Conservation (phyloP, 2,888 invertebrate genomes). For the Gastracanthus pulcherrimus region DNA sequence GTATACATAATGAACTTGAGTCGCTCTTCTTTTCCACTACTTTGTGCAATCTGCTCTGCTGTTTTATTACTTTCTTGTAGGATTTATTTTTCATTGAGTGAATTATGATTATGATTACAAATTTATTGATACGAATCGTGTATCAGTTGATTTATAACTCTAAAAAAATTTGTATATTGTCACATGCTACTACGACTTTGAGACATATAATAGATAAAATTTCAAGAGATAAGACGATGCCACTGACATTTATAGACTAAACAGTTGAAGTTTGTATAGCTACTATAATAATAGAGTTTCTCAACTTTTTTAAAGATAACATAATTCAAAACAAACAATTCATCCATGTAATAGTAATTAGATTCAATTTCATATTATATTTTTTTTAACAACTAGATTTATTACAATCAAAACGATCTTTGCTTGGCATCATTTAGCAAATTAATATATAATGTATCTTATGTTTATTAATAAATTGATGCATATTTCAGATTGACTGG, state of each 20-base stretch:
- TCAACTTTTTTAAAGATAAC: background rate
- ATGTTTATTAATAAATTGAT: slow-evolving; percentile 6
- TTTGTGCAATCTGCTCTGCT: background rate
- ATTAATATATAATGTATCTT: no score
- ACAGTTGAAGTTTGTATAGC: background rate
- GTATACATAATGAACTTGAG: background rate
- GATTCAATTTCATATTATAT: no score
- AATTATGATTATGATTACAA: background rate
- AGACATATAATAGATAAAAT: no score
- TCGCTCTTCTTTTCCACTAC: background rate
- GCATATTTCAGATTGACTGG: slow-evolving; percentile 88
- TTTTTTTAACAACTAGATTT: no score
- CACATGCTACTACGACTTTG: no score
- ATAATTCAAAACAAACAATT: background rate
- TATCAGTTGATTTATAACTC: background rate
- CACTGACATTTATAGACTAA: background rate
- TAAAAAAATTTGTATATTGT: no score
- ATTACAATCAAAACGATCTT: no score
- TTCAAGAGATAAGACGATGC: background rate
- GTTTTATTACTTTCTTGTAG: background rate
- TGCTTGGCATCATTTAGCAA: no score
- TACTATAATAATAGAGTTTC: background rate
- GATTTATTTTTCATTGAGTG: background rate
- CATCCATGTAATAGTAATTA: no score
- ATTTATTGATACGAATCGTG: background rate